Percentiles rank a stretch among this genome's conserved stretches.
phyloP scores from a whole-genome alignment of 2,113 vertebrate genomes.

The Piaya cayana region DNA sequence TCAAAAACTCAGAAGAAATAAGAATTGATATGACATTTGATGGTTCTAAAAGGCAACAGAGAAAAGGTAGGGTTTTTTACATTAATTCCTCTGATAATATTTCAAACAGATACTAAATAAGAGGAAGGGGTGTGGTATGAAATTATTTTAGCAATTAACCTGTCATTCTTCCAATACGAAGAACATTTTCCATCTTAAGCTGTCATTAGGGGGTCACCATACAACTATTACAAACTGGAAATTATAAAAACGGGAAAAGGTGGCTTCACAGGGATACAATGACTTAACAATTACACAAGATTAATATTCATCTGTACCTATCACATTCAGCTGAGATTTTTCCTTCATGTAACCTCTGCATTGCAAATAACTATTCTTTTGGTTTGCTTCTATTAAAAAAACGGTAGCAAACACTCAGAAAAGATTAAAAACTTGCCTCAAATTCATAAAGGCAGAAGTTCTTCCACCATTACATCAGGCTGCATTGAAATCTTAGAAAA shows the following conservation, averaged over 20 bases:
- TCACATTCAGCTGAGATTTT: background rate
- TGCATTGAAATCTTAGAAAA: background rate
- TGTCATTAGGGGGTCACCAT: background rate
- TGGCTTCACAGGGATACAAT: background rate
- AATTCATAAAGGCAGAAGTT: background rate
- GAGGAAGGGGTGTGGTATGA: too few relatives aligned
- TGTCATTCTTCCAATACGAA: background rate
- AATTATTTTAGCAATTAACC: background rate
- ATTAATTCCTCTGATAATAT: background rate
- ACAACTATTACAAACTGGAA: background rate
- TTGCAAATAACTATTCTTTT: background rate
- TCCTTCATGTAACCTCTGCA: background rate
- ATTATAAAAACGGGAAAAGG: background rate
- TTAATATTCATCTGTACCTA: background rate
- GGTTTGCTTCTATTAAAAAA: background rate
- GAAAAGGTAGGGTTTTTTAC: background rate
- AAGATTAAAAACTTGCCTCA: background rate
- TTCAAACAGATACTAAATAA: too few relatives aligned
- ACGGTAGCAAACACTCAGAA: background rate
- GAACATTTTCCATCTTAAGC: background rate
- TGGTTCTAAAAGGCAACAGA: conserved; percentile 86
- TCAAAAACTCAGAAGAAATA: conserved; percentile 99
- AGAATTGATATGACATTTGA: conserved; percentile 99
- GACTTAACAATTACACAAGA: background rate
- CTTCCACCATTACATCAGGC: background rate